These are phyloP conservation scores for Lucilia cuprina DNA, from an alignment of 1,140 invertebrate genomes.

Conservation along the genomic window DNA sequence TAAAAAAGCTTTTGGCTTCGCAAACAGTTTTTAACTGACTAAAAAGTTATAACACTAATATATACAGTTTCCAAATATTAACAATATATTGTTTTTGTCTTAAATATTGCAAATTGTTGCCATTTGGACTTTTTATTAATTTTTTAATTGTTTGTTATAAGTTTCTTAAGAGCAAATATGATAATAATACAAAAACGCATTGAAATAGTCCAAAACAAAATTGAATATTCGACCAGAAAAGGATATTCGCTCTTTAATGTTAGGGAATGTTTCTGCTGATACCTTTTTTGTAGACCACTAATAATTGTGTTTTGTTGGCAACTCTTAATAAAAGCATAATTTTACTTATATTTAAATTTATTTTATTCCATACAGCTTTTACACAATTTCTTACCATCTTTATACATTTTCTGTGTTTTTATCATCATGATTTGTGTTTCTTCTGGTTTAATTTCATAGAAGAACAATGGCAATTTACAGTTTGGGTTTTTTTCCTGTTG, in stretches of 20 bases:
- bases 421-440: not conserved
- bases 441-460: not conserved
- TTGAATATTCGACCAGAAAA: too few species aligned
- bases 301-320: not conserved
- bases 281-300: too few species aligned
- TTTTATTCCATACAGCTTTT: constrained; percentile 11
- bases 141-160: not conserved
- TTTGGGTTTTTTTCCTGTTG: not conserved
- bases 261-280: too few species aligned
- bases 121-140: not conserved
- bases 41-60: too few species aligned
- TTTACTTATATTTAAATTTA: constrained; percentile 26
- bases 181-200: too few species aligned
- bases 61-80: not conserved
- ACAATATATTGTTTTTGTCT: not conserved
- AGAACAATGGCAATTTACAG: constrained; percentile 26
- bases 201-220: too few species aligned
- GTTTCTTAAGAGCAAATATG: too few species aligned
- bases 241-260: too few species aligned
- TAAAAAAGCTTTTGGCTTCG: too few species aligned
- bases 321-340: not conserved
- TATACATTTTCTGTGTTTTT: not conserved
- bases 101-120: not conserved
- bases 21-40: too few species aligned
- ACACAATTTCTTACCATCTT: constrained; percentile 13